Base-by-base conservation (phyloP, 1,140 invertebrate species). In the Drosophila rufa region DNA sequence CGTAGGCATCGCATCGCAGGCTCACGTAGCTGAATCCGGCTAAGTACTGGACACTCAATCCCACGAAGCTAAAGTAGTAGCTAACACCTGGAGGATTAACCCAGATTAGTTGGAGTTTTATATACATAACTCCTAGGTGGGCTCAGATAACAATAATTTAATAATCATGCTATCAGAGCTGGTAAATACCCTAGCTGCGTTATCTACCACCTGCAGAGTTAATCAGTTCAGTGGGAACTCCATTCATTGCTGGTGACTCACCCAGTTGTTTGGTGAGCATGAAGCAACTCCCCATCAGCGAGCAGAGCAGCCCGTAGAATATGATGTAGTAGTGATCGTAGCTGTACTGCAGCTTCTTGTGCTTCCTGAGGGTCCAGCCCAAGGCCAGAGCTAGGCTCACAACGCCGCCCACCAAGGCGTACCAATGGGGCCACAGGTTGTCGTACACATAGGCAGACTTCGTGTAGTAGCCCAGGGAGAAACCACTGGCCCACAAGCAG, bases 321-420 rank as follows among this genome's bases (percentile, higher is more conserved):
- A 92, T 87, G 7, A 92, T 71, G 25, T 92, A 92, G 62, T 73
- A 92, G 27, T 92, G 89, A 75, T 92, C 87, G 36, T 71, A 92
- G 45, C 77, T 79, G 42, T 92, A 86, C 43, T 89, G 66, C 22
- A 79, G 82, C 25, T 76, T 75, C 48, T 56, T 59, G 15, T 75
- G 76, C 58, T 92, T 92, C 0, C 76, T 57, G 27, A 92, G 60
- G 5, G 77, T 91, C 82, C 89, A 92, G 2, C 77, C 76, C 7
- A 68, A 17, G n/a, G 84, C 65, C 27, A 92, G 42, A 14, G 59
- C 30, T 9, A 92, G 19, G 5, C 65, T 57, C 45, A 77, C 67
- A 0, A 79, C 4, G 2, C 46, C 78, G 12, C 79, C 91, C 1
- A 79, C 59, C 47, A 91, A 6, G 1, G 71, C 61, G 30, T 83